Base-by-base conservation (phyloP, 2,113 vertebrate genomes). In the Ptilonorhynchus violaceus region DNA sequence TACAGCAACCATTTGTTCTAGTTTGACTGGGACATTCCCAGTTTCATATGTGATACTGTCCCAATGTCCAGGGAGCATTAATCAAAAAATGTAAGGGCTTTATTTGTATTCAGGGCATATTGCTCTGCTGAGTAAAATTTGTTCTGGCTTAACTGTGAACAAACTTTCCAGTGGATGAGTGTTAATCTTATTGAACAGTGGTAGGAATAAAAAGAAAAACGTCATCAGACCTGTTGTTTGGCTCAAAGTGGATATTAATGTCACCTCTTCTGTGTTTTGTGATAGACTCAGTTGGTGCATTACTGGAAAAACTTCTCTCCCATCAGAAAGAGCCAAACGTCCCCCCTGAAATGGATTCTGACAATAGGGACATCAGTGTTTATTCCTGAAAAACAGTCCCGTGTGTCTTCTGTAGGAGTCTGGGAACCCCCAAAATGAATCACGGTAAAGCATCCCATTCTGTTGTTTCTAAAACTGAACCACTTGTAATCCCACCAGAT, bases 151-250 rank as follows among this genome's bases (percentile, higher is more conserved):
- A 78, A 88, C 88, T 90, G 72, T 88, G 82, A 86, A 55, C 44
- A 89, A 90, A 94, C 85, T 90, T 96, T 95, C 50, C 52, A 80
- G 78, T 79, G 74, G 58, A 73, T 89, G 69, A 76, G 46, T 53
- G 75, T 80, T 94, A 91, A 91, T 92, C 80, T 85, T 78, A 75
- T 37, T 68, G 91, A 93, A 60, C 31, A 68, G 73, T 67, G 47
- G 63, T 77, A 95, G 76, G 50, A 92, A 89, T 67, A 37, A 85
- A 92, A 91, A 83, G 55, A 30, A 58, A 85, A 95, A 74, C 35
- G 69, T 52, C 55, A 70, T 89, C 62, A 88, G 92, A 85, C n/a
- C 53, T 53, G 23, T 53, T 94, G 46, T 80, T 93, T 88, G 74
- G 53, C 75, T 93, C 42, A 41, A 63, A 91, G 68, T 88, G 79